Evolutionary conservation across 2,888 invertebrate species (phyloP), one percentile per base, ranked within the genome.

Genomic region (Seira ritae): DNA sequence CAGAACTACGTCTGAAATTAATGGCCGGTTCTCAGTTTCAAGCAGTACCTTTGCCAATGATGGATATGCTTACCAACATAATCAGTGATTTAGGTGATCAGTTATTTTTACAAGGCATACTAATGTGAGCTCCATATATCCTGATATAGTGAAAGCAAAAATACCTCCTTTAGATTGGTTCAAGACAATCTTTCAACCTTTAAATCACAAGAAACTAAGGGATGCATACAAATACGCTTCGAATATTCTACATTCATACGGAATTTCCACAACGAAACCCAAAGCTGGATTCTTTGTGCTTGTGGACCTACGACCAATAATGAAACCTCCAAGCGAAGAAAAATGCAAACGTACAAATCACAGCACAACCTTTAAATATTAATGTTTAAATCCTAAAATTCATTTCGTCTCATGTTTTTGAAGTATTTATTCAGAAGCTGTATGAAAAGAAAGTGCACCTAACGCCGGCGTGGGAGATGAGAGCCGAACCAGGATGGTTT

Each of bases 271-370:
- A 12, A 85, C 80, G 0, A 76, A 22, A 12, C 69, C 86, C 1
- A 23, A 79, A 22, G 87, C 86, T 46, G 87, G 87, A 60, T 86
- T 87, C 50, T 87, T 87, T 67, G 76, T 86, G 20, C 62, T 85
- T 10, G 84, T 66, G 0, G 73, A 85, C 19, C 66, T 85, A 37
- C 22, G 66, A 17, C 24, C 69, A 1, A 23, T 81, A 6, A 19
- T 81, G n/a, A 50, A 70, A 31, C 74, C 81, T 17, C 50, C 65
- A 22, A 60, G 22, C 62, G 46, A 60, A 50, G 78, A 37, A 3
- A 66, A 15, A 19, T 67, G 70, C 12, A 82, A 82, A 77, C 71
- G 82, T 82, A 67, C 31, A 22, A 1, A 23, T 19, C 2, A 19
- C n/a, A 62, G 62, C 19, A 20, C 1, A 66, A 66, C 31, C 31